Conservation (phyloP, 2,888 invertebrate species). For the Sphaerophoria rueppellii region DNA sequence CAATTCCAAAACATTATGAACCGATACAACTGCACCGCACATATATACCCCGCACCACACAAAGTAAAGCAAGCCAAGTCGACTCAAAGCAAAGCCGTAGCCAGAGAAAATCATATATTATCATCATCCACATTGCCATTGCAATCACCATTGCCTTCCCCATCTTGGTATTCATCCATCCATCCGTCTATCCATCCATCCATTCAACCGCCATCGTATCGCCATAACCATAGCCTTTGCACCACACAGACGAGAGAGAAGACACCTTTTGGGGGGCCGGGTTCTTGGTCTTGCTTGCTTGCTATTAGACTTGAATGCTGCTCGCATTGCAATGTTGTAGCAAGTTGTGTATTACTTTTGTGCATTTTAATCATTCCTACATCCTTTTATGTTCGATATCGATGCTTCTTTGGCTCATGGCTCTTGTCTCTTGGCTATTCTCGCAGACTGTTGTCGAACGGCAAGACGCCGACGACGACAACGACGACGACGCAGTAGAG, state of each 20-base stretch:
- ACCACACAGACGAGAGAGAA: conserved; percentile 4
- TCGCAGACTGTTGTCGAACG: background rate
- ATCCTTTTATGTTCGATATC: conserved; percentile 45
- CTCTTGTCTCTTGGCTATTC: background rate
- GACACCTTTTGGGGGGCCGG: conserved; percentile 16
- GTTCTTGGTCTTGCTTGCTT: conserved; percentile 5
- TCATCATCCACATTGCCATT: conserved; percentile 25
- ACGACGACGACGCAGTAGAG: background rate
- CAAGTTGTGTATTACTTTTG: conserved; percentile 31
- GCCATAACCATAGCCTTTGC: background rate
- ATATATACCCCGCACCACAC: background rate
- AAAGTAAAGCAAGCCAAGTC: conserved; percentile 7
- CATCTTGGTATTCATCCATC: conserved; percentile 13
- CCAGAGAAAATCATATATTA: background rate
- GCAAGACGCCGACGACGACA: background rate
- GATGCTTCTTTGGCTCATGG: conserved; percentile 1
- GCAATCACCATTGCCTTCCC: conserved; percentile 39
- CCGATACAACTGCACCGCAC: background rate
- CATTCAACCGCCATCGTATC: background rate
- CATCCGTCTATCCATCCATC: conserved; percentile 18
- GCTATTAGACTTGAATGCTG: background rate
- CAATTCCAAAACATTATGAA: conserved; percentile 11
- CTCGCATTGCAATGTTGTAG: conserved; percentile 27
- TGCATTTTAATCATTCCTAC: conserved; percentile 45
- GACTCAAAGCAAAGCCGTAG: conserved; percentile 2